A percentile compares a stretch with the other conserved stretches of the same genome.
Evolutionary conservation across 2,113 vertebrate genomes (phyloP).

Genomic region (Callospermophilus lateralis): DNA sequence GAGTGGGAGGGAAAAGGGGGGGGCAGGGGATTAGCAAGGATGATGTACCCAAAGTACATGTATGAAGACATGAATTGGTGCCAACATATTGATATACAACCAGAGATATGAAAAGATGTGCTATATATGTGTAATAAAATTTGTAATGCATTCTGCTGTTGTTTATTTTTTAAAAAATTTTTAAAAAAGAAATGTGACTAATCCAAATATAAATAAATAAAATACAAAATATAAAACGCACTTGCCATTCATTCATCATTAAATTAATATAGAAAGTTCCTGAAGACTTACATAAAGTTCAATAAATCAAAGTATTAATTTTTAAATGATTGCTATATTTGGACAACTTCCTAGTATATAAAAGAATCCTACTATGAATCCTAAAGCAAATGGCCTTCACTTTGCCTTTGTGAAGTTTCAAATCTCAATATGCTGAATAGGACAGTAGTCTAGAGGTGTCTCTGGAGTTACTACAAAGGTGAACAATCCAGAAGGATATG

Average conservation of each 20-base stretch:
- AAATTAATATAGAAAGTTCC: neutral
- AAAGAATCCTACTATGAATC: neutral
- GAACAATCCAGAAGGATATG: neutral
- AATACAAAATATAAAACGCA: neutral
- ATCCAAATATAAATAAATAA: neutral
- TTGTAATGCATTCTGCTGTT: too few relatives aligned
- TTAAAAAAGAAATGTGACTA: too few relatives aligned
- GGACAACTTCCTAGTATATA: neutral
- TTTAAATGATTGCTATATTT: neutral
- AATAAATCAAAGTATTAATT: neutral
- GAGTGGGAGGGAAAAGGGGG: too few relatives aligned
- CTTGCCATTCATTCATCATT: conserved; percentile 2
- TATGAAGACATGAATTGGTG: too few relatives aligned
- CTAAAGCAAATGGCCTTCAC: conserved; percentile 3
- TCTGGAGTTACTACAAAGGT: neutral
- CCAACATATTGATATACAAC: too few relatives aligned
- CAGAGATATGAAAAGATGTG: too few relatives aligned
- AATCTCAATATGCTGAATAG: neutral
- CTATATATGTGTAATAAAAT: too few relatives aligned
- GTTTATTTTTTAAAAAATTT: too few relatives aligned
- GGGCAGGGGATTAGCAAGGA: too few relatives aligned
- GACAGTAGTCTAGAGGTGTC: neutral
- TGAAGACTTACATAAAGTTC: neutral
- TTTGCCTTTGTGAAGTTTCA: neutral
- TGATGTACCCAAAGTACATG: too few relatives aligned